These are phyloP conservation scores for Chironomus riparius DNA, from an alignment of 2,888 invertebrate species.

Conservation along the genomic window DNA sequence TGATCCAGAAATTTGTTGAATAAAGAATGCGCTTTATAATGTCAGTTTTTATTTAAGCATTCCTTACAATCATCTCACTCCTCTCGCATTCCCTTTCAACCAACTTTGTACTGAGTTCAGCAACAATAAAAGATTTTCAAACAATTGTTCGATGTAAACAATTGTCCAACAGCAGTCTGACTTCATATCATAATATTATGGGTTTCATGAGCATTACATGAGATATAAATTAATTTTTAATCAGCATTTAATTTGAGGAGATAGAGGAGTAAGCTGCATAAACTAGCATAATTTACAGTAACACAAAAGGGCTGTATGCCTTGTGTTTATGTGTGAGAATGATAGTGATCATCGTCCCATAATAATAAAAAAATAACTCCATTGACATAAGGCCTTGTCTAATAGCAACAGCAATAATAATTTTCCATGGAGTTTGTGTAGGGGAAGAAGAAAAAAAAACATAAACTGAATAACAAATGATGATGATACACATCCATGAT, in stretches of 20 bases:
- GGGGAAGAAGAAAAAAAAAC: not conserved
- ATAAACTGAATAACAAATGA: slow-evolving; percentile 23
- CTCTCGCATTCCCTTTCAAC: too few relatives aligned
- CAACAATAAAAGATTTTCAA: too few relatives aligned
- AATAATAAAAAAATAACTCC: not conserved
- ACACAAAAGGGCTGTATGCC: not conserved
- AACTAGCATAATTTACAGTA: too few relatives aligned
- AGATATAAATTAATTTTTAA: slow-evolving; percentile 24
- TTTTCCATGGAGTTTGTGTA: not conserved
- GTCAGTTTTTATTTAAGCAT: too few relatives aligned
- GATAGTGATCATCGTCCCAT: slow-evolving; percentile 4
- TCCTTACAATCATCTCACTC: too few relatives aligned
- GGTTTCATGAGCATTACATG: not conserved
- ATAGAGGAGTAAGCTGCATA: not conserved
- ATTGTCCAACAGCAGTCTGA: too few relatives aligned
- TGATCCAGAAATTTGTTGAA: too few relatives aligned
- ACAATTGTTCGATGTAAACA: too few relatives aligned
- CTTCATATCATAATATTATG: too few relatives aligned
- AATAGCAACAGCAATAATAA: not conserved
- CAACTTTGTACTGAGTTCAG: too few relatives aligned
- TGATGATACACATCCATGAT: slow-evolving; percentile 20
- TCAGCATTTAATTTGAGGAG: slow-evolving; percentile 23
- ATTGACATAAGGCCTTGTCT: slow-evolving; percentile 10
- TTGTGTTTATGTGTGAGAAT: not conserved
- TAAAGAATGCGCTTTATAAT: too few relatives aligned